Conservation (phyloP, 2,113 vertebrate species). For the Macrotis lagotis region DNA sequence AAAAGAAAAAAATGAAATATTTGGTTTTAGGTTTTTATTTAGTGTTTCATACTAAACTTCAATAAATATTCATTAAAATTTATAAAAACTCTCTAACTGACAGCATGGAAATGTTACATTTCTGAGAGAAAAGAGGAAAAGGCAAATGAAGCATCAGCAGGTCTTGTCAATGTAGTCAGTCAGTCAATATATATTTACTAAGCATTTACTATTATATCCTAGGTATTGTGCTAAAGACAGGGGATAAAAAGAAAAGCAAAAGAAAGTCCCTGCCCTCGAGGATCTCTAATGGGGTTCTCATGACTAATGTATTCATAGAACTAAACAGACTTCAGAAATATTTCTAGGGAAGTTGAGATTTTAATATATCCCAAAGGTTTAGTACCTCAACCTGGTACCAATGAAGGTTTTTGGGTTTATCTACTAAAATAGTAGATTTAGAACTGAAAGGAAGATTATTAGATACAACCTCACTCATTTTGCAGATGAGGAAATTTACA, state of each 20-base stretch:
- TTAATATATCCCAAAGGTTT: background rate
- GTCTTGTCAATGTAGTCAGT: background rate
- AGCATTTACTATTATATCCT: background rate
- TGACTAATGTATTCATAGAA: background rate
- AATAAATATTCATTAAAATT: background rate
- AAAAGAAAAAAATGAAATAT: conserved; percentile 44
- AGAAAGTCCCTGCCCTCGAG: background rate
- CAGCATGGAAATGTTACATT: background rate
- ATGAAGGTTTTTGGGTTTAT: background rate
- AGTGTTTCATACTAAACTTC: background rate
- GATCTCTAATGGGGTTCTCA: background rate
- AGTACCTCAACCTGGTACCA: background rate
- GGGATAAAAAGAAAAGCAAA: background rate
- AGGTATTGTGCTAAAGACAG: background rate
- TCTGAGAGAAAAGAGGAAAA: background rate
- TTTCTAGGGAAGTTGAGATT: background rate
- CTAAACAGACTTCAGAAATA: background rate
- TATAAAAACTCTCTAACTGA: background rate
- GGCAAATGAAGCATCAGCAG: background rate
- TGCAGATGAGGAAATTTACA: background rate
- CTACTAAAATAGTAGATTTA: background rate
- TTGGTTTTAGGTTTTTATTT: background rate
- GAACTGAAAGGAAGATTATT: background rate
- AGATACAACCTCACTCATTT: background rate
- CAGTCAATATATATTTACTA: background rate